A percentile compares a stretch with the other conserved stretches of the same genome.
These are phyloP conservation scores for Helarctos malayanus DNA, from an alignment of 2,797 vertebrate species.

Conservation along the genomic window DNA sequence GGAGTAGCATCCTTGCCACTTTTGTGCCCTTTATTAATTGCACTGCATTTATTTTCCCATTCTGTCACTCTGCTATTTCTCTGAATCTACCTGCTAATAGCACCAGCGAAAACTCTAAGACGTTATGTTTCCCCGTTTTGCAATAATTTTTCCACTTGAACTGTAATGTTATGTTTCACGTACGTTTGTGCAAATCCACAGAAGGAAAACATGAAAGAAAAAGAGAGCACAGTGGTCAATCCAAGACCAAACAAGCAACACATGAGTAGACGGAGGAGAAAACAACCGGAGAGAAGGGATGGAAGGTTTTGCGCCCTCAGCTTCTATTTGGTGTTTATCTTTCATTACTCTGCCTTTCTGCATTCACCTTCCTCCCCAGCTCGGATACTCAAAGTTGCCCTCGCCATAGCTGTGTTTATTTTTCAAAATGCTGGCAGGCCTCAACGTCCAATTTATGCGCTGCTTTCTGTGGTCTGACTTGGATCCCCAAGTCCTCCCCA, in stretches of 20 bases:
- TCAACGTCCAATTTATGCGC: neutral
- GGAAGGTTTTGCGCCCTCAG: neutral
- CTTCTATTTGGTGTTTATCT: neutral
- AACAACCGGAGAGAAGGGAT: neutral
- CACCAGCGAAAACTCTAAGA: neutral
- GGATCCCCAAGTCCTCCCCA: conserved; percentile 43
- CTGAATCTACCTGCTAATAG: neutral
- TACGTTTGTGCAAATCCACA: neutral
- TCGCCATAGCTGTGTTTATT: neutral
- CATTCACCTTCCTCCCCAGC: neutral
- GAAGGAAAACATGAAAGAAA: neutral
- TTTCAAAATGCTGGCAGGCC: neutral
- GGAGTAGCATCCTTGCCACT: neutral
- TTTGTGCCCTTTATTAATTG: neutral
- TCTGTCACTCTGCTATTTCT: neutral
- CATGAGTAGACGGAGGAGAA: neutral
- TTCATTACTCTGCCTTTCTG: neutral
- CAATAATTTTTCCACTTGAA: conserved; percentile 47
- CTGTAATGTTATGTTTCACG: neutral
- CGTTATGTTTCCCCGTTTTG: neutral
- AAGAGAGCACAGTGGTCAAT: neutral
- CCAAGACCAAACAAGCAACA: neutral
- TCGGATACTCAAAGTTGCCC: neutral
- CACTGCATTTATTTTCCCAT: neutral
- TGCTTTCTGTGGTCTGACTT: neutral